Percentiles rank a stretch among this genome's conserved stretches.
Evolutionary conservation across 2,888 invertebrate genomes (phyloP).

Genomic region (Drosophila colorata): DNA sequence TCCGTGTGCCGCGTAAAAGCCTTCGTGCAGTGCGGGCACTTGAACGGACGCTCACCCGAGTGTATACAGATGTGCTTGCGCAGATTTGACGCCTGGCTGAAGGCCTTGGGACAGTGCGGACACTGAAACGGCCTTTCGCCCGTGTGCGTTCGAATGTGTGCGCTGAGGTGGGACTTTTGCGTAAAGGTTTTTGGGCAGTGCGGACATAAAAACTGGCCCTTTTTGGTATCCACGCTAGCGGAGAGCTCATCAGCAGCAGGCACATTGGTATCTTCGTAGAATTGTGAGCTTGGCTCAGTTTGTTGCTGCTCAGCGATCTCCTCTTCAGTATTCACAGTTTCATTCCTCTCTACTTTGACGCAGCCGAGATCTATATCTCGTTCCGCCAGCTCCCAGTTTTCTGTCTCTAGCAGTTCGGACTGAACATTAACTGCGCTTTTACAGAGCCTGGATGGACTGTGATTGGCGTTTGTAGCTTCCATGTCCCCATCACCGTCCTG

Average conservation of each 20-base stretch:
- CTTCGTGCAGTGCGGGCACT: slow-evolving; percentile 42
- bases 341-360: slow-evolving; percentile 30
- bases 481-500: not conserved
- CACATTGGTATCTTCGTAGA: not conserved
- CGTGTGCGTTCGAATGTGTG: slow-evolving; percentile 45
- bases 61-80: slow-evolving; percentile 46
- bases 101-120: slow-evolving; percentile 35
- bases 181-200: slow-evolving; percentile 32
- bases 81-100: slow-evolving; percentile 45
- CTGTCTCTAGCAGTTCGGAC: slow-evolving; percentile 34
- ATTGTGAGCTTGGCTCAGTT: not conserved
- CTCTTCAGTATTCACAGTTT: not conserved
- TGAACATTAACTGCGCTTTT: slow-evolving; percentile 5
- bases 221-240: slow-evolving; percentile 2
- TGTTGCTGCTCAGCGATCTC: not conserved
- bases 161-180: slow-evolving; percentile 35
- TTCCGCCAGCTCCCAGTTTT: slow-evolving; percentile 31
- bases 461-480: not conserved
- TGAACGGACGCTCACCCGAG: slow-evolving; percentile 46
- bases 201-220: slow-evolving; percentile 28
- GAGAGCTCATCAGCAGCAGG: not conserved
- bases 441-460: not conserved
- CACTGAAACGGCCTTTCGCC: slow-evolving; percentile 39
- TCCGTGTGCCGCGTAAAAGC: slow-evolving; percentile 40
- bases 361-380: slow-evolving; percentile 28